These are phyloP conservation scores for Paracyclopina nana DNA, from an alignment of 1,140 invertebrate genomes.

Conservation along the genomic window DNA sequence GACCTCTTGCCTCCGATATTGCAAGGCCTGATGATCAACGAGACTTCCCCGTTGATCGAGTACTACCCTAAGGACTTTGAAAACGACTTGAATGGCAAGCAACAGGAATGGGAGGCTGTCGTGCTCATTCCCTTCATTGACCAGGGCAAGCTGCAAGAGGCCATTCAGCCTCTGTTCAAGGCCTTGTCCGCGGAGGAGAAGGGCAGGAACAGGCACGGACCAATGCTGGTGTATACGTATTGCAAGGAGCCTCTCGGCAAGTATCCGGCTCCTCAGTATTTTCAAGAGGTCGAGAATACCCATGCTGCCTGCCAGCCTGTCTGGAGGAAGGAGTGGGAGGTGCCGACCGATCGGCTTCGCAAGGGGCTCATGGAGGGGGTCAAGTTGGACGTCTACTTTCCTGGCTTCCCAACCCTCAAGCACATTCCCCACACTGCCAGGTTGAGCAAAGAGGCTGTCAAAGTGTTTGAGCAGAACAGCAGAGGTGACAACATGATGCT, in stretches of 20 bases:
- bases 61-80: slow-evolving; percentile 80
- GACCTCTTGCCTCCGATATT: slow-evolving; percentile 33
- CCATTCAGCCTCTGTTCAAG: slow-evolving; percentile 49
- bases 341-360: slow-evolving; percentile 33
- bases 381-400: slow-evolving; percentile 46
- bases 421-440: slow-evolving; percentile 54
- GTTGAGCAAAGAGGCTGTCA: slow-evolving; percentile 45
- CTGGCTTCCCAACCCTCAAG: slow-evolving; percentile 74
- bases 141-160: slow-evolving; percentile 48
- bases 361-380: slow-evolving; percentile 52
- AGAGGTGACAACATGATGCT: slow-evolving; percentile 63
- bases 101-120: slow-evolving; percentile 86
- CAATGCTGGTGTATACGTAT: slow-evolving; percentile 58
- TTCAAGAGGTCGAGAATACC: slow-evolving; percentile 37
- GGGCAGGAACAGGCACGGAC: slow-evolving; percentile 56
- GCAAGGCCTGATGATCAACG: slow-evolving; percentile 56
- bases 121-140: slow-evolving; percentile 92
- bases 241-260: slow-evolving; percentile 34
- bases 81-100: slow-evolving; percentile 65
- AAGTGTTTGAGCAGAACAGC: slow-evolving; percentile 67
- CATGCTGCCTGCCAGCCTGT: slow-evolving; percentile 31
- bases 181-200: slow-evolving; percentile 48
- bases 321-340: slow-evolving; percentile 19
- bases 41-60: slow-evolving; percentile 59
- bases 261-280: slow-evolving; percentile 37